Conservation (phyloP, 2,113 vertebrate species). For the Forbesichthys papilliferus region DNA sequence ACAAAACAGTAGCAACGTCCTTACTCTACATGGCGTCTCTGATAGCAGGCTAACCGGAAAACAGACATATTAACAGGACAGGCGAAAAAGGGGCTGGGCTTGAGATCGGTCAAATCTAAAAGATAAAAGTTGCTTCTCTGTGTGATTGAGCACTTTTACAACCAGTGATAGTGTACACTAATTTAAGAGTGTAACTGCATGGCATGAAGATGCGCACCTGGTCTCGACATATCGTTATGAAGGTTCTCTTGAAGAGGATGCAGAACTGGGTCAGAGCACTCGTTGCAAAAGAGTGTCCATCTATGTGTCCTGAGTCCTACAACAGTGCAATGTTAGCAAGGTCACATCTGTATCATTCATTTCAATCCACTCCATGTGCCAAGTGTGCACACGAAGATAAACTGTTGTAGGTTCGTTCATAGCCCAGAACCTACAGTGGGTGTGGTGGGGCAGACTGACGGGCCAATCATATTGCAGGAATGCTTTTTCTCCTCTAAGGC, state of each 20-base stretch:
- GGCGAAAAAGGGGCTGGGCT: no score
- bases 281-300: slow-evolving; percentile 93
- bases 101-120: background rate
- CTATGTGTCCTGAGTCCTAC: slow-evolving; percentile 82
- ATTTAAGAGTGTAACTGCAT: no score
- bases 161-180: background rate
- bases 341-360: background rate
- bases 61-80: no score
- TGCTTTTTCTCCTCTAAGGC: slow-evolving; percentile 85
- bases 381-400: no score
- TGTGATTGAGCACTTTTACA: no score
- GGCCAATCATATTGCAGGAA: slow-evolving; percentile 76
- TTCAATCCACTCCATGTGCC: background rate
- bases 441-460: slow-evolving; percentile 66
- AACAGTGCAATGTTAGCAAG: background rate
- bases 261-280: slow-evolving; percentile 93
- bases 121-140: background rate
- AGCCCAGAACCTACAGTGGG: slow-evolving; percentile 72
- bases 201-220: slow-evolving; percentile 73
- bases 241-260: slow-evolving; percentile 94
- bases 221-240: slow-evolving; percentile 91
- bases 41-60: no score
- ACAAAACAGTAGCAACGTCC: no score
- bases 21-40: no score
- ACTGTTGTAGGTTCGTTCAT: no score